Evolutionary conservation across 2,888 invertebrate species (phyloP), one percentile per base, ranked within the genome.

Genomic region (Elmis aenea): DNA sequence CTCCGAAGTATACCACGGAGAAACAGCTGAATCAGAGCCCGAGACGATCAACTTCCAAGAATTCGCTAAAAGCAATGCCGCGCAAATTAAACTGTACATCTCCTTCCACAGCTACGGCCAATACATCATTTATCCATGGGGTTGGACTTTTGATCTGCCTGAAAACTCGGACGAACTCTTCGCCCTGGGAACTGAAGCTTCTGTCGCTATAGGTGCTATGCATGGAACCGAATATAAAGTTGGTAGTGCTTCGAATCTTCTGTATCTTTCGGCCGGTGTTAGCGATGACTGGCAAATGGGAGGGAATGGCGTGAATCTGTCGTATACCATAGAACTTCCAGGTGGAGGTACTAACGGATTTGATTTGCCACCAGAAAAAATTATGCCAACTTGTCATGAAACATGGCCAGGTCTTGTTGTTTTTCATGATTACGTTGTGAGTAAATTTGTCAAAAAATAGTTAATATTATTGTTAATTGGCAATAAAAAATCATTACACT

Each of bases 101-200:
- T 79, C 82, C 1, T 68, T 88, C 43, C 89, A 90, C 57, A 81
- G 86, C 8, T 87, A 75, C 52, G 86, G 86, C 8, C 74, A 76
- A 46, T 79, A 76, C 61, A 62, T 84, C 13, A 57, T 83, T 2
- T 81, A 83, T 53, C 79, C 81, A 0, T 84, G 80, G 80, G 81
- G 81, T 2, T 80, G 74, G 44, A 73, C 75, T 11, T 66, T 66
- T 25, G 57, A 27, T 2, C 20, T 18, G 5, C 76, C 76, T 2
- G 59, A 61, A 1, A 71, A 77, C 30, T 70, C 68, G 5, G 59
- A 69, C 0, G 62, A 62, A 29, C 65, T 78, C 1, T 67, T 71
- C 9, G 49, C 54, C 1, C 65, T 74, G 2, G 74, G 70, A 1
- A 48, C 66, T 1, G 50, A 51, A 1, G 70, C 72, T 58, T 67